phyloP scores from a whole-genome alignment of 2,113 vertebrate species.

The Corapipo altera region DNA sequence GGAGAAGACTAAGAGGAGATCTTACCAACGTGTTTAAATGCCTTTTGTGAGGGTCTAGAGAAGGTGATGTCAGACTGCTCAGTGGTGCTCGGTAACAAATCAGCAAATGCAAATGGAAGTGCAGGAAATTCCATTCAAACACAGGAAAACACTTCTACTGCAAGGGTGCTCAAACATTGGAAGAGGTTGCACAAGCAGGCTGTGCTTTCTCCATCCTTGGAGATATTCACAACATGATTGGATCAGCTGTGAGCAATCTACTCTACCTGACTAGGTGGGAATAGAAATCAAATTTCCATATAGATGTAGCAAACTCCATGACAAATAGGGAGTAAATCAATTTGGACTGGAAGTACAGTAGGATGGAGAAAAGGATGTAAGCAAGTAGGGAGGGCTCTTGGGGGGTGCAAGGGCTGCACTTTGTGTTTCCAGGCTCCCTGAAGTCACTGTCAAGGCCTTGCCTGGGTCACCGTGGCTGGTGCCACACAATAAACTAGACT shows the following conservation, averaged over 20 bases:
- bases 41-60: neutral
- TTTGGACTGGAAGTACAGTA: neutral
- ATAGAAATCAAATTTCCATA: neutral
- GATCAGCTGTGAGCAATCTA: neutral
- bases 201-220: neutral
- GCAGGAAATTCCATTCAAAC: neutral
- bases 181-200: neutral
- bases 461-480: rapidly evolving
- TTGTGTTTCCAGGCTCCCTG: neutral
- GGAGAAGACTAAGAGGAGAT: neutral
- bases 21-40: neutral
- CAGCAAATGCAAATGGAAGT: neutral
- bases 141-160: neutral
- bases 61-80: neutral
- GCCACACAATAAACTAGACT: neutral
- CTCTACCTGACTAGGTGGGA: neutral
- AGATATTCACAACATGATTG: neutral
- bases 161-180: neutral
- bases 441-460: neutral
- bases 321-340: neutral
- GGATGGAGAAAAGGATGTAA: neutral
- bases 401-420: neutral
- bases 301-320: neutral
- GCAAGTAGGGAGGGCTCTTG: neutral
- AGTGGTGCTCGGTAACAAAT: neutral